Evolutionary conservation across 2,888 invertebrate species (phyloP).

Genomic region (Antitype chi): DNA sequence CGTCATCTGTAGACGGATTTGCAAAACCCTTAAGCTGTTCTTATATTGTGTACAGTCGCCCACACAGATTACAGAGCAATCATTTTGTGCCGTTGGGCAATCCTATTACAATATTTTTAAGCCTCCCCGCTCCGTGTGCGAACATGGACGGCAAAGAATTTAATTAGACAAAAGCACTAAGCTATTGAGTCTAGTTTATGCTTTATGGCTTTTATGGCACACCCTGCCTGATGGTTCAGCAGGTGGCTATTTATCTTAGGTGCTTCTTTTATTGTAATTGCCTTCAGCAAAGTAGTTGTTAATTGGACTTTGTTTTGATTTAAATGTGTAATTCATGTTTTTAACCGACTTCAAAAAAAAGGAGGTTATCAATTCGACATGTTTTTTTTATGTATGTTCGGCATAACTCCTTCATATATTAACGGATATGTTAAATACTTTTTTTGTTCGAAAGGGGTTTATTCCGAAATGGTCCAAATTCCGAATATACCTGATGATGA

Average conservation of each 20-base stretch:
- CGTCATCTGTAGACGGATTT: too few relatives aligned
- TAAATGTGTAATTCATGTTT: neutral
- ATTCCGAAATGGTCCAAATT: too few relatives aligned
- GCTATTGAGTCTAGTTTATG: slow-evolving; percentile 38
- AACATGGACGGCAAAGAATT: slow-evolving; percentile 39
- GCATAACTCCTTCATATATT: too few relatives aligned
- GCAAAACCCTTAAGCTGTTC: slow-evolving; percentile 46
- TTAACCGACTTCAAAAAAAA: too few relatives aligned
- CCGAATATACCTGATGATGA: too few relatives aligned
- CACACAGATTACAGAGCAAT: slow-evolving; percentile 43
- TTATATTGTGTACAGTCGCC: slow-evolving; percentile 35
- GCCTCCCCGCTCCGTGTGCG: slow-evolving; percentile 5
- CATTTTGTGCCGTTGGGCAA: slow-evolving; percentile 61
- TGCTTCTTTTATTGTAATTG: slow-evolving; percentile 39
- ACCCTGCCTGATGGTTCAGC: slow-evolving; percentile 35
- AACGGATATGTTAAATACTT: too few relatives aligned
- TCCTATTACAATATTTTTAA: slow-evolving; percentile 64
- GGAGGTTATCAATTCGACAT: too few relatives aligned
- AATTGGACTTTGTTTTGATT: slow-evolving; percentile 21
- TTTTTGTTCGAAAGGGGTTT: too few relatives aligned
- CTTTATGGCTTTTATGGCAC: slow-evolving; percentile 45
- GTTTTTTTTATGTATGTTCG: too few relatives aligned
- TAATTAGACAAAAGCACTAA: slow-evolving; percentile 55
- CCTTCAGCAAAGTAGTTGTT: slow-evolving; percentile 15
- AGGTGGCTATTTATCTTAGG: slow-evolving; percentile 31